phyloP scores from a whole-genome alignment of 2,888 invertebrate genomes.

The Exephanes ischioxanthus region DNA sequence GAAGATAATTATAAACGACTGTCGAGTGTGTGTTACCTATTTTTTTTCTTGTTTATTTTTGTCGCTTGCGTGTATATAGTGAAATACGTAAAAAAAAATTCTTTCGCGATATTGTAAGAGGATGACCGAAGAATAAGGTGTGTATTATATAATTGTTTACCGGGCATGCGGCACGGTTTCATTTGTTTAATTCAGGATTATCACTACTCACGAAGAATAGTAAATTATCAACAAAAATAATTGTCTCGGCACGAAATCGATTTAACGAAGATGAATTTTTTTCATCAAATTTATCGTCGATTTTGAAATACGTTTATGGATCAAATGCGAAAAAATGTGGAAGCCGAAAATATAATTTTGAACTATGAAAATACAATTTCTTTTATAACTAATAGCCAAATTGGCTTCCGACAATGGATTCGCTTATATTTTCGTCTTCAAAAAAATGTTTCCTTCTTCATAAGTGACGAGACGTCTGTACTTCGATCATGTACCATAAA shows the following conservation, averaged over 20 bases:
- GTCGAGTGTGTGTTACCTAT: constrained; percentile 15
- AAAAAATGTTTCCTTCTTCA: neutral
- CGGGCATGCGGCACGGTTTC: constrained; percentile 22
- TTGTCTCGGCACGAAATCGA: neutral
- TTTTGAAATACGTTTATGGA: neutral
- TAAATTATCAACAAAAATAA: neutral
- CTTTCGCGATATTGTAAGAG: neutral
- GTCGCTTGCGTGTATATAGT: constrained; percentile 45
- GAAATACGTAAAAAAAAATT: constrained; percentile 8
- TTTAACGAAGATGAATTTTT: constrained; percentile 3
- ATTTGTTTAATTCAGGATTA: constrained; percentile 5
- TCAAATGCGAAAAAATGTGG: neutral
- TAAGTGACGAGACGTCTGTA: constrained; percentile 32
- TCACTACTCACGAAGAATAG: constrained; percentile 4
- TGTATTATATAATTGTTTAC: neutral
- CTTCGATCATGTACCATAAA: constrained; percentile 57
- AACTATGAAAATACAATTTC: neutral
- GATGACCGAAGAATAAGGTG: constrained; percentile 18
- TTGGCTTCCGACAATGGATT: neutral
- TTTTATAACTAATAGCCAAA: neutral
- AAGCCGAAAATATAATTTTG: neutral
- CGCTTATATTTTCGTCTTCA: constrained; percentile 4
- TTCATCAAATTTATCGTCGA: neutral
- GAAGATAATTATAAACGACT: constrained; percentile 13
- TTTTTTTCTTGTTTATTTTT: constrained; percentile 1